These are phyloP conservation scores for Lemur catta DNA, from an alignment of 2,797 vertebrate genomes.

Conservation along the genomic window DNA sequence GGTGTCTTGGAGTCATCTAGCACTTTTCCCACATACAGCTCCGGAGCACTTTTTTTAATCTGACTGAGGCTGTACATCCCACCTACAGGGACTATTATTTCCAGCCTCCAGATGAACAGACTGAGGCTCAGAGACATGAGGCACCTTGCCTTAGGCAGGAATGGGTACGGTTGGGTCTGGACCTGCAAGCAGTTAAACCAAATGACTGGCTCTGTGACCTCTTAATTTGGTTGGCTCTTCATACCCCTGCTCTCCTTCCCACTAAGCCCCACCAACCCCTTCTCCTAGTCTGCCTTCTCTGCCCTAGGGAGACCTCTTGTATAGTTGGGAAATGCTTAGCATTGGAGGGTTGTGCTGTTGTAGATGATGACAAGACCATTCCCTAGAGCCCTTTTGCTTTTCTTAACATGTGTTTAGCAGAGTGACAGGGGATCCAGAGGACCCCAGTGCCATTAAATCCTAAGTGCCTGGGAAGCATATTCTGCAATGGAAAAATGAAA, in stretches of 20 bases:
- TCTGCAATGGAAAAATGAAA: background rate
- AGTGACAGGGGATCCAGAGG: background rate
- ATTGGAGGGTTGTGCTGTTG: background rate
- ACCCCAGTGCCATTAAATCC: background rate
- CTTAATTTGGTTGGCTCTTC: background rate
- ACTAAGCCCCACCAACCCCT: background rate
- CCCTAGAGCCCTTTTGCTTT: slow-evolving; percentile 43
- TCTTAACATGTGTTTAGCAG: slow-evolving; percentile 3
- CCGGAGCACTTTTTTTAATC: background rate
- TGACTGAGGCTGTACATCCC: background rate
- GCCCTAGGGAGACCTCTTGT: background rate
- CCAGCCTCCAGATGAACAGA: background rate
- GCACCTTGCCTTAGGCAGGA: background rate
- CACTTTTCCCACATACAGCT: background rate
- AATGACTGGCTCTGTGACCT: background rate
- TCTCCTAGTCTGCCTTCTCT: background rate
- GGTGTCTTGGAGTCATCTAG: background rate
- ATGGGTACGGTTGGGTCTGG: background rate
- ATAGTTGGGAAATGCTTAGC: background rate
- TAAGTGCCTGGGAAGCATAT: background rate
- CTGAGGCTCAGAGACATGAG: background rate
- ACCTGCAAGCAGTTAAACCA: background rate
- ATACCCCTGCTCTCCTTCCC: background rate
- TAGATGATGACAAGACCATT: background rate
- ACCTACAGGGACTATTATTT: background rate